Conservation (phyloP, 2,113 vertebrate species). For the Archocentrus centrarchus region DNA sequence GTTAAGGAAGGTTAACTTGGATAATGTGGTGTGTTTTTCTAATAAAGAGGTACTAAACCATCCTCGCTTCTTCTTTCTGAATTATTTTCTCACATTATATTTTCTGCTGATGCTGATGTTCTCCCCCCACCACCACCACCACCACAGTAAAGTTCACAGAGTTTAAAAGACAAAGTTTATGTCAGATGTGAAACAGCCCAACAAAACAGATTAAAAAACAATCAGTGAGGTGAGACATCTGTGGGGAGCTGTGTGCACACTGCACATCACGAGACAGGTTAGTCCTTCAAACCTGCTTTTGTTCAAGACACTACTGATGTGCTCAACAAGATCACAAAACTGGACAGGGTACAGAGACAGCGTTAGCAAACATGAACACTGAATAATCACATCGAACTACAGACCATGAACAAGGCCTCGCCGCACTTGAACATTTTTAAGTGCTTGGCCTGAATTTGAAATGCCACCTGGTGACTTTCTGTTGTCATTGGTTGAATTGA, state of each 20-base stretch:
- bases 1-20: neutral
- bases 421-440: no score
- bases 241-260: neutral
- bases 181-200: neutral
- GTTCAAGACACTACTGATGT: neutral
- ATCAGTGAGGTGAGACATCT: no score
- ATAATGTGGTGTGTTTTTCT: neutral
- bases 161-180: neutral
- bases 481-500: no score
- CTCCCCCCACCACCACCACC: no score
- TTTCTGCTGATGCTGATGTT: neutral
- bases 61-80: slow-evolving; percentile 26
- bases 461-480: no score
- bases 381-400: neutral
- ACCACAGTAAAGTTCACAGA: no score
- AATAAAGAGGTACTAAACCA: neutral
- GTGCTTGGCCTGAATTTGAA: no score
- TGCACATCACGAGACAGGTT: neutral
- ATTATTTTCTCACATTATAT: neutral
- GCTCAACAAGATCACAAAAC: neutral
- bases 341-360: neutral
- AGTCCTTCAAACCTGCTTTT: neutral
- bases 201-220: accelerated
- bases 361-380: neutral
- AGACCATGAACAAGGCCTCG: no score